phyloP scores from a whole-genome alignment of 2,888 invertebrate species.

The Allophyes oxyacanthae region DNA sequence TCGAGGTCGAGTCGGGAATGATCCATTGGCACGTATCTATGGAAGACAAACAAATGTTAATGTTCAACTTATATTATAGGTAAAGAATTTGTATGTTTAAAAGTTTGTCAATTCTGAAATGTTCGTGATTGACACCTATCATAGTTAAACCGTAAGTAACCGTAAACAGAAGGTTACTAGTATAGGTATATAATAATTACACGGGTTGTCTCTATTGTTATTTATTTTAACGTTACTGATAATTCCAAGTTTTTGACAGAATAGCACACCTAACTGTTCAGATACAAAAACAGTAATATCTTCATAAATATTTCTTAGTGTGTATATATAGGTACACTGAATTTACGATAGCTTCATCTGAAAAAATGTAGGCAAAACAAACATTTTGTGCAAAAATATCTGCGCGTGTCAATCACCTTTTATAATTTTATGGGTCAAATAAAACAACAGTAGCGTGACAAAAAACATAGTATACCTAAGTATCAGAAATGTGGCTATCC shows the following conservation, averaged over 20 bases:
- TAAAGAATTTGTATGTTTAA: background rate
- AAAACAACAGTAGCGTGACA: background rate
- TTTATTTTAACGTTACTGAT: constrained; percentile 14
- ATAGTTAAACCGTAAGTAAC: constrained; percentile 7
- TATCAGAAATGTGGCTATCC: too few relatives aligned
- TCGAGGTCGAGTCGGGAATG: constrained; percentile 53
- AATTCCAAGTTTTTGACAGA: constrained; percentile 20
- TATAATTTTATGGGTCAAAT: background rate
- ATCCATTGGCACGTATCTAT: constrained; percentile 63
- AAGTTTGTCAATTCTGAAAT: background rate
- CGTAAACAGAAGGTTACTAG: constrained; percentile 1
- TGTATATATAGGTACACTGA: too few relatives aligned
- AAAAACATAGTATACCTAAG: background rate
- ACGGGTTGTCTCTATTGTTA: constrained; percentile 9
- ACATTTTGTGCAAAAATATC: background rate
- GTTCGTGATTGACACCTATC: constrained; percentile 34
- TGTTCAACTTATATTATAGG: background rate
- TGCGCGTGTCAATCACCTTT: background rate
- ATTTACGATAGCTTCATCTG: too few relatives aligned
- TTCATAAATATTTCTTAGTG: too few relatives aligned
- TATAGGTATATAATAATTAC: constrained; percentile 4
- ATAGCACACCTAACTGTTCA: constrained; percentile 23
- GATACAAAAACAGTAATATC: constrained; percentile 1
- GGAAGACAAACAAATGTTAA: constrained; percentile 44
- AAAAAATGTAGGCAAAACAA: too few relatives aligned